Evolutionary conservation across 1,140 invertebrate species (phyloP).

Genomic region (Drosophila kanapiae): DNA sequence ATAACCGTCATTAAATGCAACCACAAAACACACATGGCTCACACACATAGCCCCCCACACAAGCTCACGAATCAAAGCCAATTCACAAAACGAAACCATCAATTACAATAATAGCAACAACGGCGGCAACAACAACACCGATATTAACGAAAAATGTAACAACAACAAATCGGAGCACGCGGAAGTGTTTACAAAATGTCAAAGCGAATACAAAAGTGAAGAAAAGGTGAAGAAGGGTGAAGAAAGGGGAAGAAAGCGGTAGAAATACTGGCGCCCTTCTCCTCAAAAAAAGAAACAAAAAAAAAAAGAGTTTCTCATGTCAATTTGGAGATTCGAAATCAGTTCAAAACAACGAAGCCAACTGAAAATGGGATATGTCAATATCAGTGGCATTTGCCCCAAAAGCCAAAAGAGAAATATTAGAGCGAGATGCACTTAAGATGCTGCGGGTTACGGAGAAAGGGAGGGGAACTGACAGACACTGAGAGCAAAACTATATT

Average conservation of each 20-base stretch:
- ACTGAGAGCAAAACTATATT: conserved; percentile 4
- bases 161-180: conserved; percentile 61
- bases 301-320: conserved; percentile 65
- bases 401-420: conserved; percentile 57
- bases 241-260: conserved; percentile 6
- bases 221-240: conserved; percentile 32
- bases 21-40: conserved; percentile 39
- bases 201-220: conserved; percentile 44
- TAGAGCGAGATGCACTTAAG: conserved; percentile 65
- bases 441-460: conserved; percentile 4
- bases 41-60: conserved; percentile 3
- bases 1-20: conserved; percentile 76
- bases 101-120: conserved; percentile 64
- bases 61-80: conserved; percentile 40
- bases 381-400: conserved; percentile 76
- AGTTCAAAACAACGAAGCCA: conserved; percentile 45
- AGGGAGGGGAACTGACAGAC: not conserved
- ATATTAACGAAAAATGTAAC: conserved; percentile 26
- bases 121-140: conserved; percentile 28
- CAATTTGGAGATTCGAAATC: conserved; percentile 73
- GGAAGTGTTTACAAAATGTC: conserved; percentile 80
- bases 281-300: conserved; percentile 1
- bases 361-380: conserved; percentile 80
- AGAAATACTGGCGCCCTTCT: conserved; percentile 40
- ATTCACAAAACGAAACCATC: conserved; percentile 70